Percentiles rank a stretch among this genome's conserved stretches.
These are phyloP conservation scores for Caretta caretta DNA, from an alignment of 2,113 vertebrate genomes.

Conservation along the genomic window DNA sequence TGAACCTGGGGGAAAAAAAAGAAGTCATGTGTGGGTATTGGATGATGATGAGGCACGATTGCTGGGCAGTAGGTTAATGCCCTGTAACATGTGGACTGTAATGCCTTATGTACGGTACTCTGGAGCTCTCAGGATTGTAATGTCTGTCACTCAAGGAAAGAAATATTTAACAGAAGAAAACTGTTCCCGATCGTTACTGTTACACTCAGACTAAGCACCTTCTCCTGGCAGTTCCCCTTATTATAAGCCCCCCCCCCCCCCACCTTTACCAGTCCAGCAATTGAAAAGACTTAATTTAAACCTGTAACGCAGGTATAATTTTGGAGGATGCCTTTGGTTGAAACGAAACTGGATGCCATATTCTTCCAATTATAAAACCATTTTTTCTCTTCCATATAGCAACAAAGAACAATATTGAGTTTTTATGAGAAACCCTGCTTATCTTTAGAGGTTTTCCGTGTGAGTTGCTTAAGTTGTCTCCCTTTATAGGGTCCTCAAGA, in stretches of 20 bases:
- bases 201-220: not conserved
- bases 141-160: not conserved
- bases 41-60: slow-evolving; percentile 38
- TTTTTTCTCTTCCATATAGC: slow-evolving; percentile 24
- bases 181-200: not conserved
- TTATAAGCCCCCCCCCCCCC: not conserved
- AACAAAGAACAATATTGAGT: slow-evolving; percentile 19
- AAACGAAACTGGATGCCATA: slow-evolving; percentile 11
- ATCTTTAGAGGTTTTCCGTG: slow-evolving; percentile 31
- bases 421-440: slow-evolving; percentile 54
- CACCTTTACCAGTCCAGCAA: not conserved
- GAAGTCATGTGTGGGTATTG: not conserved
- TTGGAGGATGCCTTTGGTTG: not conserved
- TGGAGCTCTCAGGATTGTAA: not conserved
- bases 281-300: not conserved
- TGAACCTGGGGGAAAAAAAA: not conserved
- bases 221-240: not conserved
- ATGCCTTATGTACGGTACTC: not conserved
- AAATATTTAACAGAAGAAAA: slow-evolving; percentile 5
- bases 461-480: slow-evolving; percentile 33
- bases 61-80: slow-evolving; percentile 50
- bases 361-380: not conserved
- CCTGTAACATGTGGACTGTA: slow-evolving; percentile 26
- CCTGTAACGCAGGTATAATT: not conserved
- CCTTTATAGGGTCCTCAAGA: slow-evolving; percentile 10